Conservation (phyloP, 1,140 invertebrate species). For the Drepana arcuata region DNA sequence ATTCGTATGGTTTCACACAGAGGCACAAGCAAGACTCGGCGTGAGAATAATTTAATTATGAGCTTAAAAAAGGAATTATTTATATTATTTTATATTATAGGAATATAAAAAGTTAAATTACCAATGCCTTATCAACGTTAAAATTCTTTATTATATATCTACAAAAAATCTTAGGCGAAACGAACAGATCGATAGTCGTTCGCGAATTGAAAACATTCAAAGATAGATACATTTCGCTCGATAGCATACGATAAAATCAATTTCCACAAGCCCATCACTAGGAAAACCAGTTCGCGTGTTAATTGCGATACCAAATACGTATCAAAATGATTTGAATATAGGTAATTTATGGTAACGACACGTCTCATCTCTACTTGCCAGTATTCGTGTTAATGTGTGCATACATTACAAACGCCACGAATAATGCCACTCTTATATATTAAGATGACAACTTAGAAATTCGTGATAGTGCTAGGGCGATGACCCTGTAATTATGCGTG, state of each 20-base stretch:
- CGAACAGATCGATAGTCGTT: background rate
- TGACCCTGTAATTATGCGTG: no score
- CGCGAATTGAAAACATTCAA: background rate
- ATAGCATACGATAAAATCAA: slow-evolving; percentile 9
- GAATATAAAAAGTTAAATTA: background rate
- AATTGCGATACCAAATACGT: slow-evolving; percentile 67
- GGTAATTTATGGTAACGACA: slow-evolving; percentile 59
- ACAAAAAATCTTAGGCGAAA: background rate
- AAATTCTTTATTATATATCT: background rate
- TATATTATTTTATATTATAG: background rate
- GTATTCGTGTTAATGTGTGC: slow-evolving; percentile 55
- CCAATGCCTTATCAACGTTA: no score
- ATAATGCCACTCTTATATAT: slow-evolving; percentile 1
- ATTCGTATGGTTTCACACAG: no score
- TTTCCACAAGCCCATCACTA: slow-evolving; percentile 27
- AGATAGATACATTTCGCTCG: background rate
- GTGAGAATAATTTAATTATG: no score
- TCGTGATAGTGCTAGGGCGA: no score
- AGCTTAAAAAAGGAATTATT: no score
- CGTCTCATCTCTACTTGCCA: slow-evolving; percentile 47
- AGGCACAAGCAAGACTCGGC: no score
- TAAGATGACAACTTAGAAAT: slow-evolving; percentile 3
- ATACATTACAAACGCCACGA: slow-evolving; percentile 24
- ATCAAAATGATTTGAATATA: slow-evolving; percentile 64
- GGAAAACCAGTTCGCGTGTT: slow-evolving; percentile 57